Conservation (phyloP, 2,113 vertebrate genomes). For the Tenrec ecaudatus region DNA sequence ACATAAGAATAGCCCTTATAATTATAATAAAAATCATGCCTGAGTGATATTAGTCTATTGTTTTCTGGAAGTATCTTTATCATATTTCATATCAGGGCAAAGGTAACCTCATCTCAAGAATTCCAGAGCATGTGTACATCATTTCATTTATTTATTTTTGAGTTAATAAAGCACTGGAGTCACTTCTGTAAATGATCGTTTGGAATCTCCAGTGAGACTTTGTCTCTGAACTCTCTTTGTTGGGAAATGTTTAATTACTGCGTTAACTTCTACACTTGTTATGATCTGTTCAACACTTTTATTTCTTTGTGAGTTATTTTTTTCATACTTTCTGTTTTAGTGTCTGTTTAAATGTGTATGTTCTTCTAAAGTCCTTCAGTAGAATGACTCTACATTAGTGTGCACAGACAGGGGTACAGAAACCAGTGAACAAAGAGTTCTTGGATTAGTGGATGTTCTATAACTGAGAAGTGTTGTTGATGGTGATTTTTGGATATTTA, state of each 20-base stretch:
- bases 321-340: no score
- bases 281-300: neutral
- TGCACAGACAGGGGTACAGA: neutral
- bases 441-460: neutral
- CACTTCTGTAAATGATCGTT: neutral
- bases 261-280: neutral
- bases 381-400: neutral
- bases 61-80: no score
- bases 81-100: no score
- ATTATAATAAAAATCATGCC: no score
- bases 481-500: accelerated
- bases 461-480: neutral
- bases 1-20: no score
- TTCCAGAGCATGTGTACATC: no score
- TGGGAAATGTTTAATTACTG: neutral
- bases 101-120: no score
- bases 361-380: neutral
- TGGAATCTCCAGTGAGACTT: neutral
- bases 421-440: neutral
- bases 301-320: neutral
- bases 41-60: no score
- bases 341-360: neutral
- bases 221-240: neutral
- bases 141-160: no score
- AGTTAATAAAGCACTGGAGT: no score